Base-by-base conservation (phyloP, 2,113 vertebrate genomes). In the Sclerurus mexicanus region DNA sequence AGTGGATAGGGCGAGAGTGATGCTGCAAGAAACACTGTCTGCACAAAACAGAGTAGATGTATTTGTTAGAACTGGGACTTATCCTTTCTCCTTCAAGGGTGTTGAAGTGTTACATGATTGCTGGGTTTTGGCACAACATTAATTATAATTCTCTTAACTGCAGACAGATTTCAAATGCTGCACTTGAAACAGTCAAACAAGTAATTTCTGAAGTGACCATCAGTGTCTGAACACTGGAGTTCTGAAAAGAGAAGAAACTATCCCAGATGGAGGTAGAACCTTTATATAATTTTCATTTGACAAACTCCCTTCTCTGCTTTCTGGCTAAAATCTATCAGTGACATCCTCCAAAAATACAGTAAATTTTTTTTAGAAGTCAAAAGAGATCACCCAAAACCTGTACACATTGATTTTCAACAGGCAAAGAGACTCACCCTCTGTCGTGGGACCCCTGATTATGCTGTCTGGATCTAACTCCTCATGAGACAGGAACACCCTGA, bases 401-500 rank as follows among this genome's bases (percentile, higher is more conserved):
- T 46, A 84, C 9, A 35, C 13, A 4, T 1, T 16, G 35, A 47
- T 73, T 74, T 66, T 40, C n/a, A 74, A 35, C 7, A 52, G 68
- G 18, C 66, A 81, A 13, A 18, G 4, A 6, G 44, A 94, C 98
- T 89, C 90, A 98, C 98, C 91, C 3, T 97, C 97, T 75, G 94
- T 93, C 40, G 89, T 10, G 2, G 97, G 69, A 30, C 81, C 90
- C 40, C 98, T 98, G 58, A 98, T 95, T 35, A 99, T 98, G 56
- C 98, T 98, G 95, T 98, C 98, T 10, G 98, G 98, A 63, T 99
- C 99, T 71, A 99, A 96, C 94, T 99, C 99, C 80, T 99, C 99
- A 0, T 99, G 99, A 4, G 99, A 99, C 27, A 99, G 98, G 92
- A 99, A 99, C 33, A 98, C 98, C 62, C 99, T 83, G 20, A 99